Evolutionary conservation across 1,140 invertebrate genomes (phyloP), one percentile per base, ranked within the genome.

Genomic region (Drosophila carrolli): DNA sequence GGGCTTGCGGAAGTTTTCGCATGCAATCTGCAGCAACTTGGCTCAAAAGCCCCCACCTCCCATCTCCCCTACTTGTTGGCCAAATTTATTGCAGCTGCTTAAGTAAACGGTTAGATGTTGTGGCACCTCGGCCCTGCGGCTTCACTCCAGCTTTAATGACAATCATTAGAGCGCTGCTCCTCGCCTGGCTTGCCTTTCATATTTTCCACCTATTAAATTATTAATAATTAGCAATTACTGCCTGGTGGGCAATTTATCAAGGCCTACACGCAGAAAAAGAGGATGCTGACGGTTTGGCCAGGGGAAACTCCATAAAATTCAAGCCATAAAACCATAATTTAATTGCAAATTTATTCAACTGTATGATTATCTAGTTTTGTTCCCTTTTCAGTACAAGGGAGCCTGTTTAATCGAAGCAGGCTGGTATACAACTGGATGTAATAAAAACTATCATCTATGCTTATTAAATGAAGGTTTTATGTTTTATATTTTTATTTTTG

Each of bases 181-280:
- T 37, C 27, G 56, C 40, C 50, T 38, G 56, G 51, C 38, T 51
- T 32, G 44, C 68, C 51, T 61, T 37, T 80, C 77, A 68, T 76
- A 81, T 78, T 85, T 81, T 78, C 50, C 57, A 78, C 43, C 79
- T 61, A 81, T 85, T 81, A 83, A 89, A 88, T 88, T 83, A 88
- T 89, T 83, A 89, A 89, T 83, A 88, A 88, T 88, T 89, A 77
- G 56, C 77, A 88, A 89, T 83, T 88, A 88, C 67, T 53, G 56
- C 14, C 63, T 61, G 59, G 11, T 60, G 65, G 63, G 55, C 61
- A 78, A 81, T 86, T 84, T 86, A 77, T 63, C 60, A 67, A 62
- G 74, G 57, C 61, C 19, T 61, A 50, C 62, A 75, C 48, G 58
- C 10, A 43, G 59, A 37, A 19, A 55, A 50, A 32, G 50, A 51